These are phyloP conservation scores for Theodoxus fluviatilis DNA, from an alignment of 2,888 invertebrate genomes.

Conservation along the genomic window DNA sequence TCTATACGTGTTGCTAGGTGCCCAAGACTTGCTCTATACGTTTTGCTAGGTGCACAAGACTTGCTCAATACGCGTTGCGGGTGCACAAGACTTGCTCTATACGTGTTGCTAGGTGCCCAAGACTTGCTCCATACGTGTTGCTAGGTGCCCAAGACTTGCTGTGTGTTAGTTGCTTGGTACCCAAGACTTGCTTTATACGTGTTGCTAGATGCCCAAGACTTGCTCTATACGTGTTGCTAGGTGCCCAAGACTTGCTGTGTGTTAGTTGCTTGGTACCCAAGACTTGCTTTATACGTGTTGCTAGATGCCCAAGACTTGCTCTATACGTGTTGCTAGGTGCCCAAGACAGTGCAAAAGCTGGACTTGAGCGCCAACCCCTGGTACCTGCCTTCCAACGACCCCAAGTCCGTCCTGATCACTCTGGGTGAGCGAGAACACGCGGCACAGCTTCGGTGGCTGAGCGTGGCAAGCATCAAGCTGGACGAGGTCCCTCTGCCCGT, in stretches of 20 bases:
- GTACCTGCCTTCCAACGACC: slow-evolving; percentile 43
- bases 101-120: too few relatives aligned
- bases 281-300: slow-evolving; percentile 29
- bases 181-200: too few relatives aligned
- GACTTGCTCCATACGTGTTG: too few relatives aligned
- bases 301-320: slow-evolving; percentile 27
- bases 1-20: too few relatives aligned
- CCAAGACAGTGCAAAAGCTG: slow-evolving; percentile 33
- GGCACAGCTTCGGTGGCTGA: slow-evolving; percentile 45
- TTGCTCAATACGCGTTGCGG: too few relatives aligned
- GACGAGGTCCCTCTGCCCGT: slow-evolving; percentile 49
- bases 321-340: slow-evolving; percentile 18
- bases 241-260: not conserved
- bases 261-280: not conserved
- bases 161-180: too few relatives aligned
- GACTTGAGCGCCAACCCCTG: slow-evolving; percentile 53
- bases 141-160: too few relatives aligned
- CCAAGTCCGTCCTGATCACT: slow-evolving; percentile 43
- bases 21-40: too few relatives aligned
- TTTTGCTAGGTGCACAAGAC: too few relatives aligned
- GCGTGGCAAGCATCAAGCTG: slow-evolving; percentile 50
- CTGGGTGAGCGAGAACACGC: slow-evolving; percentile 52
- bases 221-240: slow-evolving; percentile 24
- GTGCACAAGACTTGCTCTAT: too few relatives aligned
- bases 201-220: slow-evolving; percentile 26